Conservation (phyloP, 2,797 vertebrate species). For the Bovichtus variegatus region DNA sequence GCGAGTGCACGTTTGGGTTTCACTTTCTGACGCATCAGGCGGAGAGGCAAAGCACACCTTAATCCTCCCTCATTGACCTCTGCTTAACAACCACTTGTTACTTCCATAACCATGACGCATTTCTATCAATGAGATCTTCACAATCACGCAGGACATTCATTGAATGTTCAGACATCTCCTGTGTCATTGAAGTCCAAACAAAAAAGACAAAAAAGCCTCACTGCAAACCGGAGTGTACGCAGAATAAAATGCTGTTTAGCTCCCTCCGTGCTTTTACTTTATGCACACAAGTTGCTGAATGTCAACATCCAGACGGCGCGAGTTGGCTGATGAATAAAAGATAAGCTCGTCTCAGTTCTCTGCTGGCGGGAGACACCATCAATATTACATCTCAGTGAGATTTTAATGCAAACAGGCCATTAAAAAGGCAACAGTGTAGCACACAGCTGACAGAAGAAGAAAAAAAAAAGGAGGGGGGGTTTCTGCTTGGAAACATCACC, state of each 20-base stretch:
- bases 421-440: constrained; percentile 17
- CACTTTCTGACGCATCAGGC: constrained; percentile 33
- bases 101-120: constrained; percentile 32
- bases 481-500: constrained; percentile 22
- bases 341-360: constrained; percentile 62
- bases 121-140: background rate
- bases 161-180: background rate
- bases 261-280: constrained; percentile 1
- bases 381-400: constrained; percentile 59
- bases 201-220: too few relatives aligned
- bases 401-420: constrained; percentile 47
- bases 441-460: background rate
- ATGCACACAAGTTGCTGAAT: constrained; percentile 50
- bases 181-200: background rate
- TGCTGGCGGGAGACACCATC: constrained; percentile 52
- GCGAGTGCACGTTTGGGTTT: constrained; percentile 27
- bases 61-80: constrained; percentile 40
- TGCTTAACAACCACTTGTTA: constrained; percentile 33
- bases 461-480: constrained; percentile 1
- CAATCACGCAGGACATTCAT: background rate
- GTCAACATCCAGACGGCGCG: constrained; percentile 56
- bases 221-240: background rate
- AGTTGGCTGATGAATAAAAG: constrained; percentile 71
- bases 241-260: constrained; percentile 14
- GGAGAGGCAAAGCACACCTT: constrained; percentile 20